Conservation (phyloP, 1,140 invertebrate species). For the Camponotus floridanus region DNA sequence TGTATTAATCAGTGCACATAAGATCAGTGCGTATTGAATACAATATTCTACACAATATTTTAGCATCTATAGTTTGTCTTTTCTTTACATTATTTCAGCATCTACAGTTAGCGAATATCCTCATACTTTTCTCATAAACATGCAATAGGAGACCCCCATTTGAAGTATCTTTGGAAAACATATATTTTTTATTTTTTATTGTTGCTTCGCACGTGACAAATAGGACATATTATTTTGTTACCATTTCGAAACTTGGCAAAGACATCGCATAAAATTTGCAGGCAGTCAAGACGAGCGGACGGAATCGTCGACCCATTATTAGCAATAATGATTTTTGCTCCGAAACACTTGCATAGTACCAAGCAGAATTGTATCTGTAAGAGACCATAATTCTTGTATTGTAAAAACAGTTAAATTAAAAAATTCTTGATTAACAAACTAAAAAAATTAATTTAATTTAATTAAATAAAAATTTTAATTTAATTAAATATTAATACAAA, state of each 20-base stretch:
- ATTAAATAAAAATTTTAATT: too few relatives aligned
- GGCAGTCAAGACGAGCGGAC: neutral
- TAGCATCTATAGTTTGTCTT: too few relatives aligned
- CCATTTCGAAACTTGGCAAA: slow-evolving; percentile 14
- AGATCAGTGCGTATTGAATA: too few relatives aligned
- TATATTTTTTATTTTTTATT: neutral
- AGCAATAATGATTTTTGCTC: slow-evolving; percentile 28
- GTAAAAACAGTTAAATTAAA: neutral
- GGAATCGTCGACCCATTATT: slow-evolving; percentile 15
- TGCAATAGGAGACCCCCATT: slow-evolving; percentile 6
- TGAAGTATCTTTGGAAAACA: slow-evolving; percentile 1
- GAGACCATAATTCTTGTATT: neutral
- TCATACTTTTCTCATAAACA: slow-evolving; percentile 26
- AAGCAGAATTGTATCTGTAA: slow-evolving; percentile 24
- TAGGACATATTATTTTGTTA: neutral
- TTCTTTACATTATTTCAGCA: neutral
- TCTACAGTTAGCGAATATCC: neutral
- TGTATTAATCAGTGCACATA: too few relatives aligned
- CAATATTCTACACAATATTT: too few relatives aligned
- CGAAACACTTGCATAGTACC: slow-evolving; percentile 9
- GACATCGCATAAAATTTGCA: slow-evolving; percentile 20
- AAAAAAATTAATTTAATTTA: neutral
- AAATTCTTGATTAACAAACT: neutral
- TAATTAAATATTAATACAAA: too few relatives aligned
- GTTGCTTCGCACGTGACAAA: neutral